Conservation (phyloP, 2,113 vertebrate genomes). For the mouse (Mus musculus) region GRCm39 chr3:135942501-135943000, state of each 20-base stretch:
- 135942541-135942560: too few species aligned
- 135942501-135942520: background rate
- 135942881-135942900: background rate
- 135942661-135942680: background rate
- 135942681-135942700: background rate
- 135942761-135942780: background rate
- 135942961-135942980: conserved; percentile 1
- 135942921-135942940: background rate
- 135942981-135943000: background rate
- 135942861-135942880: background rate
- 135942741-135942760: too few species aligned
- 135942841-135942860: background rate
- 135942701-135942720: background rate
- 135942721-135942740: background rate
- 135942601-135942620: background rate
- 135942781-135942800: background rate
- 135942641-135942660: background rate
- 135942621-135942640: background rate
- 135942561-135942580: background rate
- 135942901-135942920: background rate
- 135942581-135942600: background rate
- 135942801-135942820: background rate
- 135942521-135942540: background rate
- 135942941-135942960: background rate
- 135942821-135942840: background rate